These are phyloP conservation scores for Seladonia tumulorum DNA, from an alignment of 2,888 invertebrate genomes.

Conservation along the genomic window DNA sequence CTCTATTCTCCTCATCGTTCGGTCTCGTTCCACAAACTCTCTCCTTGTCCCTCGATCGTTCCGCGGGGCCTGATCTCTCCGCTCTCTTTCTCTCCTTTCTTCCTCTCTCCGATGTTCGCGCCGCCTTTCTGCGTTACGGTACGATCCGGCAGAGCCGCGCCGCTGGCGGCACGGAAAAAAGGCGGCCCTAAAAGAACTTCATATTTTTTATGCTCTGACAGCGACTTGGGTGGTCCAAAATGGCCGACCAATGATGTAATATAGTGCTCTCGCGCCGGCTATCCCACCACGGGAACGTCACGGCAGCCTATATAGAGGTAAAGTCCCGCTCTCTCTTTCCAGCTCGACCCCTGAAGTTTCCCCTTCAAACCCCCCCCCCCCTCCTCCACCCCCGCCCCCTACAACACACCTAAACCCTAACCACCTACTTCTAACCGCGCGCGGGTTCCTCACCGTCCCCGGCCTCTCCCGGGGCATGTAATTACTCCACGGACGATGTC, in stretches of 20 bases:
- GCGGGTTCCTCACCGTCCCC: slow-evolving; percentile 64
- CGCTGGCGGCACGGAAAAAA: slow-evolving; percentile 83
- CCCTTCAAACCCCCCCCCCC: slow-evolving; percentile 2
- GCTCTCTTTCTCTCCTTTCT: slow-evolving; percentile 32
- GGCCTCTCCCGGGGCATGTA: slow-evolving; percentile 70
- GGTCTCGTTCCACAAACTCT: slow-evolving; percentile 3
- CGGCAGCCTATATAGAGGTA: slow-evolving; percentile 71
- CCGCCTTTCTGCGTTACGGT: slow-evolving; percentile 78
- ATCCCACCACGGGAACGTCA: slow-evolving; percentile 62
- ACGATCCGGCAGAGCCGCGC: slow-evolving; percentile 76
- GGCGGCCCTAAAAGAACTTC: slow-evolving; percentile 84
- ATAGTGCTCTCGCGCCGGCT: slow-evolving; percentile 78
- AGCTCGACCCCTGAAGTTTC: background rate
- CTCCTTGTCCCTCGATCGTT: slow-evolving; percentile 34
- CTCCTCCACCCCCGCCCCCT: slow-evolving; percentile 1
- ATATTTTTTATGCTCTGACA: slow-evolving; percentile 84
- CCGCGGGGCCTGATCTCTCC: slow-evolving; percentile 25
- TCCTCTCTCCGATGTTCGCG: slow-evolving; percentile 65
- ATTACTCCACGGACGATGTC: slow-evolving; percentile 73
- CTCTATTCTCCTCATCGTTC: slow-evolving; percentile 30
- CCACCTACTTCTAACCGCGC: slow-evolving; percentile 71
- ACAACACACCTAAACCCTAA: slow-evolving; percentile 60
- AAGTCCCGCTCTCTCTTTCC: slow-evolving; percentile 42
- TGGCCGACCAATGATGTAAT: slow-evolving; percentile 84
- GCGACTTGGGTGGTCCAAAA: slow-evolving; percentile 84